Base-by-base conservation (phyloP, 2,113 vertebrate genomes). In the Colinus virginianus region DNA sequence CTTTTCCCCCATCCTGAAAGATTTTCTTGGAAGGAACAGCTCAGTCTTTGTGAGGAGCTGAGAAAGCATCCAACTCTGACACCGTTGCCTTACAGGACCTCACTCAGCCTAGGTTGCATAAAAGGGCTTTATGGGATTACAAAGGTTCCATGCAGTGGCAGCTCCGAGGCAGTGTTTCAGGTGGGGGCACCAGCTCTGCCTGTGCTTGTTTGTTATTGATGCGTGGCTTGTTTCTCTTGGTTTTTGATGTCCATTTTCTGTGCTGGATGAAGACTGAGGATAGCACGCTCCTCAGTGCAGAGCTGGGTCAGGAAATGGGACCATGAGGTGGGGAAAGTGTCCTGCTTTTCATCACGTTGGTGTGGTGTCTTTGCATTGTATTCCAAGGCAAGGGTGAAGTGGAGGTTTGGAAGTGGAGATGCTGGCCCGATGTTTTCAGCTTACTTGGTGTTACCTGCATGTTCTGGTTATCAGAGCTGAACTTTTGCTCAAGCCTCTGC, bases 61-160 rank as follows among this genome's bases (percentile, higher is more conserved):
- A 81, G 88, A 94, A 88, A 51, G 90, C 80, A 68, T 93, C 90
- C 11, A 66, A 93, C 71, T 56, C 70, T 81, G 95, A 95, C 95
- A 93, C 79, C 15, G 19, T 96, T 95, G 93, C 96, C 96, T 95
- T 64, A 90, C 66, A 1, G 87, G 96, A 96, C 90, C 93, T 93
- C 62, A 1, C 80, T 87, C 82, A 77, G 89, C 78, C 20, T 53
- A 58, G 78, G 70, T 96, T 92, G 94, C 90, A 86, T 95, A 93
- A 96, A 96, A 92, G 83, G 85, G 93, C 36, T 97, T 94, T 95
- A 71, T 87, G 48, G 96, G 95, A 97, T 97, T 97, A 97, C 32
- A 19, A 76, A 19, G 93, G 96, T 92, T 92, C 81, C 87, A 40
- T 87, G 92, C 88, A 74, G 78, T 0, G 42, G 88, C 79, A 88